Percentiles rank a stretch among this genome's conserved stretches.
These are phyloP conservation scores for Spodoptera exigua DNA, from an alignment of 2,888 invertebrate genomes.

Conservation along the genomic window DNA sequence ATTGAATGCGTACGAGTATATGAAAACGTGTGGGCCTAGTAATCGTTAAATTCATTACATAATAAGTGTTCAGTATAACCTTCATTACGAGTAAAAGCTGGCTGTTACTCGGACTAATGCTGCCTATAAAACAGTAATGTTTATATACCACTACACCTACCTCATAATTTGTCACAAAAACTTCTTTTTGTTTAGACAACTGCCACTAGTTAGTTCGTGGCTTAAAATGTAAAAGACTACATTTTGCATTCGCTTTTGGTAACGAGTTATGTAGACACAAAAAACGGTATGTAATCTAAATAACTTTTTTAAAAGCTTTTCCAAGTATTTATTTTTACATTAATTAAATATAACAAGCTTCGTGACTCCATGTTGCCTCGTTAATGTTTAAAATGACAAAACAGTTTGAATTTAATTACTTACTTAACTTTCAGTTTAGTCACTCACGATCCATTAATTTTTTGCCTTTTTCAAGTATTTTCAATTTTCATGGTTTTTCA, in stretches of 20 bases:
- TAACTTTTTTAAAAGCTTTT: too few species aligned
- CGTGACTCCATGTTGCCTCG: constrained; percentile 23
- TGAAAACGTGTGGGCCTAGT: constrained; percentile 1
- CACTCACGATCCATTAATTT: constrained; percentile 11
- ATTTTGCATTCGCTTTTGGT: too few species aligned
- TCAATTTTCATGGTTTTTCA: too few species aligned
- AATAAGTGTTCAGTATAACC: constrained; percentile 16
- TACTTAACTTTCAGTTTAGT: constrained; percentile 5
- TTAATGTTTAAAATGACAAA: constrained; percentile 18
- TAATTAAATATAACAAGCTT: constrained; percentile 1
- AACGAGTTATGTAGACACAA: too few species aligned
- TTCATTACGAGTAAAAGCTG: constrained; percentile 27
- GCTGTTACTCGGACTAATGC: constrained; percentile 22
- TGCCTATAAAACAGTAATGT: constrained; percentile 23
- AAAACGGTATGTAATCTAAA: too few species aligned
- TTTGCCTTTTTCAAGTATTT: too few species aligned
- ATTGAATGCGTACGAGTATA: neutral
- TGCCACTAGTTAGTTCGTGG: too few species aligned
- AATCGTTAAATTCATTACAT: constrained; percentile 7
- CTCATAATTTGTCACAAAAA: constrained; percentile 13
- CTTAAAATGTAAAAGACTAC: too few species aligned
- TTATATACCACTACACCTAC: constrained; percentile 5
- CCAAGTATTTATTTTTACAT: too few species aligned
- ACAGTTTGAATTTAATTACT: constrained; percentile 15
- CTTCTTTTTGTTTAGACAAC: constrained; percentile 1